phyloP scores from a whole-genome alignment of 2,113 vertebrate species.

The Canis aureus region DNA sequence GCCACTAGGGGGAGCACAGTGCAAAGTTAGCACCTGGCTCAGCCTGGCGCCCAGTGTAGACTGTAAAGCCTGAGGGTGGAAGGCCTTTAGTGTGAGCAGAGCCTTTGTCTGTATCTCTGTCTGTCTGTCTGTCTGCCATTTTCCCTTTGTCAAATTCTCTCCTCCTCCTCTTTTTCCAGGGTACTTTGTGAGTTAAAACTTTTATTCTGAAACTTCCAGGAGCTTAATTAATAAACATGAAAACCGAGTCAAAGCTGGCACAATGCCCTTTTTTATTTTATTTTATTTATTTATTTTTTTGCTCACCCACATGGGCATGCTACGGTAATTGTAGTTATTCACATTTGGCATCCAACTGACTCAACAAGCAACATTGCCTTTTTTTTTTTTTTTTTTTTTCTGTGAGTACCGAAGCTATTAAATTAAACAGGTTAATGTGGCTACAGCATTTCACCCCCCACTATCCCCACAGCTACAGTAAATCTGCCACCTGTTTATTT shows the following conservation, averaged over 20 bases:
- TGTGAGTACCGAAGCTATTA: constrained; percentile 81
- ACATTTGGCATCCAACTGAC: constrained; percentile 87
- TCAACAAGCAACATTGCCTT: constrained; percentile 76
- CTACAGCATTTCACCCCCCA: constrained; percentile 83
- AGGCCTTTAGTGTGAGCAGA: background rate
- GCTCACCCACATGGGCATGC: constrained; percentile 77
- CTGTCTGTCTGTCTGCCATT: background rate
- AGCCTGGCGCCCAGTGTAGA: background rate
- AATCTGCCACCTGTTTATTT: constrained; percentile 92
- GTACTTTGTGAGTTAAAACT: constrained; percentile 57
- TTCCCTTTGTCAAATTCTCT: background rate
- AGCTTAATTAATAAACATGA: constrained; percentile 86
- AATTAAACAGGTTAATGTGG: constrained; percentile 90
- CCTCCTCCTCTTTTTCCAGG: background rate
- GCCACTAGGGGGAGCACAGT: constrained; percentile 77
- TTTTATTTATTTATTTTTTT: constrained; percentile 14
- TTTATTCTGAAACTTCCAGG: constrained; percentile 75
- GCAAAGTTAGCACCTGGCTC: constrained; percentile 13
- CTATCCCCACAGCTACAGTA: constrained; percentile 86
- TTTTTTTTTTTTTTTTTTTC: background rate
- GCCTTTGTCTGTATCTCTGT: background rate
- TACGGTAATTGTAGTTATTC: constrained; percentile 87
- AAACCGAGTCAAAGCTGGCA: constrained; percentile 80
- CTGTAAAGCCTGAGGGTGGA: background rate
- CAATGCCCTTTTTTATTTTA: constrained; percentile 49